Conservation (phyloP, 2,888 invertebrate species). For the Actias luna region DNA sequence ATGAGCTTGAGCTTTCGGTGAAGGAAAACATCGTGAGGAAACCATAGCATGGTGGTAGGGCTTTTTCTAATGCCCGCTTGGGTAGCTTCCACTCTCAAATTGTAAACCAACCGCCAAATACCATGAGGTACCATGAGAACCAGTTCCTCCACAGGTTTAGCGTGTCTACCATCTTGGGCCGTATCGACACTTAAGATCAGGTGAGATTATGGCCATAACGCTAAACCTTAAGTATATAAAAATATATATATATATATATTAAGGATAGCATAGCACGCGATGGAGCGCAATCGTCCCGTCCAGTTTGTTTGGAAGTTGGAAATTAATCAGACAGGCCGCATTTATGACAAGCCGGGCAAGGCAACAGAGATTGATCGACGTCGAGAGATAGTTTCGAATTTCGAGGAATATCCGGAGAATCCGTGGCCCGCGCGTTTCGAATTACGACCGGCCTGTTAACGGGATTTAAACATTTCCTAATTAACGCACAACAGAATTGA, state of each 20-base stretch:
- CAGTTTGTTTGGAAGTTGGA: slow-evolving; percentile 42
- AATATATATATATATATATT: background rate
- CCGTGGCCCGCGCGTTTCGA: background rate
- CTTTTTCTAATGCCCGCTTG: too few species aligned
- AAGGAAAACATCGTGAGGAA: too few species aligned
- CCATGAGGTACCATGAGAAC: too few species aligned
- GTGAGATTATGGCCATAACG: too few species aligned
- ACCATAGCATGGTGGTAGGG: too few species aligned
- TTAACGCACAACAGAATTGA: background rate
- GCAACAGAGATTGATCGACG: slow-evolving; percentile 54
- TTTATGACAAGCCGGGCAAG: slow-evolving; percentile 54
- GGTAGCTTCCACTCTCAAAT: too few species aligned
- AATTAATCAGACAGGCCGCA: slow-evolving; percentile 64
- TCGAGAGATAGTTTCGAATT: slow-evolving; percentile 30
- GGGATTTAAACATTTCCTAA: background rate
- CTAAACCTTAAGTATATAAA: too few species aligned
- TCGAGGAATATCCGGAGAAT: slow-evolving; percentile 3
- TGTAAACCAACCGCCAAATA: too few species aligned
- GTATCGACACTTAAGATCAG: too few species aligned
- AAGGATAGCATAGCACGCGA: slow-evolving; percentile 14
- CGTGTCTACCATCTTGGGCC: too few species aligned
- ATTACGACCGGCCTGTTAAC: background rate
- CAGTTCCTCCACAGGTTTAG: too few species aligned
- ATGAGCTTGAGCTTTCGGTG: too few species aligned
- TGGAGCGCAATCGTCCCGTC: slow-evolving; percentile 6